These are phyloP conservation scores for Typhlichthys subterraneus DNA, from an alignment of 2,797 vertebrate species.

Conservation along the genomic window DNA sequence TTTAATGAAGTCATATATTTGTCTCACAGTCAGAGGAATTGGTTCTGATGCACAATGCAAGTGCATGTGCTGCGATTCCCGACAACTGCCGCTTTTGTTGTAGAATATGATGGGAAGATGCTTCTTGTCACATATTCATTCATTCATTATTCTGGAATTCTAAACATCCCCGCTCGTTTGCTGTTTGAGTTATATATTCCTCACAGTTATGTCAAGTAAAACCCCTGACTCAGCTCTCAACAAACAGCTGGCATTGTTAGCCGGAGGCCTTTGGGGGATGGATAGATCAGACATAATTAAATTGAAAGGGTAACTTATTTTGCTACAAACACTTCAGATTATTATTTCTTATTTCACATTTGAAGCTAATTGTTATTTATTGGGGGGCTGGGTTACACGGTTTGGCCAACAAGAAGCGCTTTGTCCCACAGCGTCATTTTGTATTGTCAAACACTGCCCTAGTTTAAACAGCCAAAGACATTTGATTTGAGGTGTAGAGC, in stretches of 20 bases:
- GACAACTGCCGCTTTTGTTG: conserved; percentile 27
- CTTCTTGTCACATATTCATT: conserved; percentile 52
- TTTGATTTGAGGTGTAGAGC: conserved; percentile 56
- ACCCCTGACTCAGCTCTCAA: conserved; percentile 35
- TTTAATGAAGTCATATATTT: conserved; percentile 36
- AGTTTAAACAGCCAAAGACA: conserved; percentile 41
- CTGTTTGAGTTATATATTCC: conserved; percentile 52
- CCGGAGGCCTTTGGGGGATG: conserved; percentile 32
- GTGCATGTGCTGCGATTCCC: conserved; percentile 4
- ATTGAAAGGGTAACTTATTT: conserved; percentile 56
- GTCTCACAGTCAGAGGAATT: conserved; percentile 25
- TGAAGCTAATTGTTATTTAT: conserved; percentile 53
- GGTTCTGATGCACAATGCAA: conserved; percentile 1
- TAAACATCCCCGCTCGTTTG: conserved; percentile 55
- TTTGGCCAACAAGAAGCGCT: conserved; percentile 33
- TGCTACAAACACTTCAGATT: conserved; percentile 49
- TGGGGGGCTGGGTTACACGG: conserved; percentile 19
- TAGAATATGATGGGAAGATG: conserved; percentile 30
- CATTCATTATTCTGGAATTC: conserved; percentile 46
- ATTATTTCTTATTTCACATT: conserved; percentile 34
- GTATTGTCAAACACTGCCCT: conserved; percentile 29
- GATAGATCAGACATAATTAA: conserved; percentile 52
- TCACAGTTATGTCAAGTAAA: conserved; percentile 53
- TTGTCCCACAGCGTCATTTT: conserved; percentile 42
- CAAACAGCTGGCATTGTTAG: conserved; percentile 54